These are phyloP conservation scores for Hydrolagus colliei DNA, from an alignment of 2,797 vertebrate genomes.

Conservation along the genomic window DNA sequence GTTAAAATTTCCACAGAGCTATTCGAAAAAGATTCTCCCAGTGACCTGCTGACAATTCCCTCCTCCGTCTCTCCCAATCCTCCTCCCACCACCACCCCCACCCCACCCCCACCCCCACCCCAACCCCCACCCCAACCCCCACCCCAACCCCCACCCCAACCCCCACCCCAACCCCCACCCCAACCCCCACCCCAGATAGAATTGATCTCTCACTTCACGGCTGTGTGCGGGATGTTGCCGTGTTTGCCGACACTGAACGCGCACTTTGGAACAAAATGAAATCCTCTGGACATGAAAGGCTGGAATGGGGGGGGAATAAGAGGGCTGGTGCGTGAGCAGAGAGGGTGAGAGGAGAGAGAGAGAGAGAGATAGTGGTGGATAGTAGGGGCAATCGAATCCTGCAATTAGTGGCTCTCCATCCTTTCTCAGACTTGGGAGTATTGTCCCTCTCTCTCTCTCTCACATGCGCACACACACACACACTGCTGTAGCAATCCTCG, in stretches of 20 bases:
- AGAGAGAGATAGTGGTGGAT: too few relatives aligned
- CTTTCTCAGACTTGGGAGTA: constrained; percentile 39
- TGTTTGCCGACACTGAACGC: constrained; percentile 35
- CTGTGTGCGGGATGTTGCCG: too few relatives aligned
- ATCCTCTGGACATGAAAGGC: too few relatives aligned
- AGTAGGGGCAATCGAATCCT: constrained; percentile 37
- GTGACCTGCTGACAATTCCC: constrained; percentile 24
- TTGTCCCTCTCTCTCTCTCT: constrained; percentile 41
- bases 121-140: constrained; percentile 44
- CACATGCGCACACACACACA: constrained; percentile 33
- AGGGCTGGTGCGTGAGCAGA: too few relatives aligned
- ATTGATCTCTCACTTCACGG: too few relatives aligned
- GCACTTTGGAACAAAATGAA: constrained; percentile 41
- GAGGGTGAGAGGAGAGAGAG: too few relatives aligned
- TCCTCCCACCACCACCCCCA: constrained; percentile 39
- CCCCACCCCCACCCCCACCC: too few relatives aligned
- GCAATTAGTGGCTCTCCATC: constrained; percentile 44
- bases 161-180: constrained; percentile 41
- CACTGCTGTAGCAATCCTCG: constrained; percentile 33
- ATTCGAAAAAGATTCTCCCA: too few relatives aligned
- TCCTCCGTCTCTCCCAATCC: constrained; percentile 42
- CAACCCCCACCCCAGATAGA: too few relatives aligned
- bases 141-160: too few relatives aligned
- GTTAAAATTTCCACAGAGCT: too few relatives aligned
- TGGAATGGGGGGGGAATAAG: too few relatives aligned